Percentiles rank a stretch among this genome's conserved stretches.
Conservation (phyloP, 1,140 invertebrate species). For the Drosophila mauritiana region DNA sequence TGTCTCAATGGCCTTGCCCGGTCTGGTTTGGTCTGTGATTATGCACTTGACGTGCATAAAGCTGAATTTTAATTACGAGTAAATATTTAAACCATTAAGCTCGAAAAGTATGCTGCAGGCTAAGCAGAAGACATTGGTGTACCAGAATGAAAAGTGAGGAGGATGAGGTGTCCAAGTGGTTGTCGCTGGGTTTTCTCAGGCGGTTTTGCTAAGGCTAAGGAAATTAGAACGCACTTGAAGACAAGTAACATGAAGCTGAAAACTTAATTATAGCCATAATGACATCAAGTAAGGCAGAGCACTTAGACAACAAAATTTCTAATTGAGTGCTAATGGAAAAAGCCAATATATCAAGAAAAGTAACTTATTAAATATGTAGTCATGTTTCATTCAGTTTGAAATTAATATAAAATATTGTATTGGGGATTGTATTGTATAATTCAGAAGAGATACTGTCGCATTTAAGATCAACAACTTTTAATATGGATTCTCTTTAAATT, state of each 20-base stretch:
- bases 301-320: neutral
- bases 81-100: conserved; percentile 81
- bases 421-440: no score
- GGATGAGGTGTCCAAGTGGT: conserved; percentile 16
- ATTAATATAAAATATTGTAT: no score
- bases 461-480: no score
- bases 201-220: conserved; percentile 1
- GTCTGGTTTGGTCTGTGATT: conserved; percentile 61
- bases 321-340: neutral
- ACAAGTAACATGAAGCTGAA: conserved; percentile 2
- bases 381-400: no score
- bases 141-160: neutral
- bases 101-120: conserved; percentile 46
- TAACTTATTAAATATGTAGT: no score
- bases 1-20: conserved; percentile 77
- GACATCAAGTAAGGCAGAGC: neutral
- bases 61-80: conserved; percentile 82
- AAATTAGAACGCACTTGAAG: conserved; percentile 20
- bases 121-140: conserved; percentile 25
- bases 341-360: no score
- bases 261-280: conserved; percentile 4
- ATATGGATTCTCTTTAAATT: neutral
- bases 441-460: no score
- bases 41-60: conserved; percentile 81
- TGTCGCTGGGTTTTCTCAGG: conserved; percentile 17